These are phyloP conservation scores for Phyllotis vaccarum DNA, from an alignment of 2,797 vertebrate genomes.

Conservation along the genomic window DNA sequence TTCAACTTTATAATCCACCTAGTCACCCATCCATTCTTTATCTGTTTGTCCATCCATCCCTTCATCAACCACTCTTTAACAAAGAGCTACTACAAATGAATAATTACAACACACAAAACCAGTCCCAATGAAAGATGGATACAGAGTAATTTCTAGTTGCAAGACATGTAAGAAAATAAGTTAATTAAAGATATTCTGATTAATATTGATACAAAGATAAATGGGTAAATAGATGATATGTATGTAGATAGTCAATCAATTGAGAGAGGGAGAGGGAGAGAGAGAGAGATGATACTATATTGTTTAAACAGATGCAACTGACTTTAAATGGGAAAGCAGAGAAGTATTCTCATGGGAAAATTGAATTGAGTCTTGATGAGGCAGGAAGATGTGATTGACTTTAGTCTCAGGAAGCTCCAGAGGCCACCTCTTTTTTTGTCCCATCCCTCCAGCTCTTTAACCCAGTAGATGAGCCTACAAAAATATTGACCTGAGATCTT, in stretches of 20 bases:
- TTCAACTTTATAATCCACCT: background rate
- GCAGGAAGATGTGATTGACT: too few relatives aligned
- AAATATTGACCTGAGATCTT: background rate
- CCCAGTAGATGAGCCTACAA: background rate
- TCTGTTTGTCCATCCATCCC: too few relatives aligned
- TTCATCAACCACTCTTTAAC: background rate
- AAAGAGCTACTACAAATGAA: background rate
- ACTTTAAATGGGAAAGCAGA: background rate
- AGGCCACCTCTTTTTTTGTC: accelerated
- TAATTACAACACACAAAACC: background rate
- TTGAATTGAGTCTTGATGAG: background rate
- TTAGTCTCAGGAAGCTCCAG: background rate
- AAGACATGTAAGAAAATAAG: background rate
- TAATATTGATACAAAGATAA: background rate
- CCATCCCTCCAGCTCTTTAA: background rate
- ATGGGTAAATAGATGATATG: background rate
- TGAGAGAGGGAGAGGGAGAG: background rate
- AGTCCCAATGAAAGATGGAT: background rate
- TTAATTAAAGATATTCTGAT: background rate
- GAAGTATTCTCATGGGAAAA: background rate
- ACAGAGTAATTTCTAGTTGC: background rate
- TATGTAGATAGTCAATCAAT: background rate
- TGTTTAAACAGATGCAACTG: background rate
- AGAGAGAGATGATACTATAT: background rate
- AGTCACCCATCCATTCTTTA: background rate